Evolutionary conservation across 1,140 invertebrate genomes (phyloP), one percentile per base, ranked within the genome.

Genomic region (Drosophila sucinea): DNA sequence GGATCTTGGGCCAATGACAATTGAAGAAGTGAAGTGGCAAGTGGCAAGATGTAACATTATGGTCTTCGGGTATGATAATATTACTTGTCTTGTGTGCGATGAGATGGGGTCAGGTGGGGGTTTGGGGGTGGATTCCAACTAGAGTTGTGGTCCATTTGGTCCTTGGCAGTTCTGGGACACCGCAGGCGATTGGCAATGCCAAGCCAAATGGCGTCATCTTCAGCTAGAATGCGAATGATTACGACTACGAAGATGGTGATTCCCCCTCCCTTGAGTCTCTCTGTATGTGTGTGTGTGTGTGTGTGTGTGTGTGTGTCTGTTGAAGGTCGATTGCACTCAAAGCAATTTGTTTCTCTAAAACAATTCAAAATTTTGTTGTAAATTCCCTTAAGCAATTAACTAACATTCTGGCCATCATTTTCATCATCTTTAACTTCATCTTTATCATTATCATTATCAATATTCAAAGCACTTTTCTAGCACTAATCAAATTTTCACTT

Each of bases 171-270:
- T 57, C 55, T 57, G 32, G 30, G 32, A 57, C n/a, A 57, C 55
- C 55, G 11, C 55, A 57, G 32, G 55, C 55, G 23, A 57, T 57
- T 57, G 55, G 55, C 55, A 58, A 35, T 58, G 32, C 56, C 56
- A 58, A 58, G n/a, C 17, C 6, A 33, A 58, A 58, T 58, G 56
- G n/a, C 32, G 56, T 58, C 56, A 58, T 58, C n/a, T 58, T 25
- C 17, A 58, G 17, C 32, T 58, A 23, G 25, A 23, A 47, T 47
- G 30, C 54, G 30, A 29, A 56, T 56, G 10, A 56, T 32, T n/a
- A 56, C 25, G 54, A 56, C 33, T 10, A 35, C 3, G 27, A 33
- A 4, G 17, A 57, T 57, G 55, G 23, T 55, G 27, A n/a, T 30
- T 55, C 6, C 23, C 7, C 25, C 1, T 30, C 27, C 51, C 7